Conservation (phyloP, 2,888 invertebrate species). For the Temnothorax ravouxi region DNA sequence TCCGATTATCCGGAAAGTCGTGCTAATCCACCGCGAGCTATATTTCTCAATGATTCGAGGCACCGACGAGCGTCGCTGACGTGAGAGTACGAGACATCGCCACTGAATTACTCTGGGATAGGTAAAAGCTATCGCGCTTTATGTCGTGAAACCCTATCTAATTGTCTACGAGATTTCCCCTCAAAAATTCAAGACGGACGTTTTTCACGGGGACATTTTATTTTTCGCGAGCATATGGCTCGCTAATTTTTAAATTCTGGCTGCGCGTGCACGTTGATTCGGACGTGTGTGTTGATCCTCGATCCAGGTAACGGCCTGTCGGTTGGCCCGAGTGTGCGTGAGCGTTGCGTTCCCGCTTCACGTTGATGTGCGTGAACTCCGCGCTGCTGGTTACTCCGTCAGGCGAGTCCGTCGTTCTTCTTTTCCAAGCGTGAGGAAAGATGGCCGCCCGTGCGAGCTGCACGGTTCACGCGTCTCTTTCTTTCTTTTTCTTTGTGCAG, state of each 20-base stretch:
- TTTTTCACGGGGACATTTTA: background rate
- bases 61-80: background rate
- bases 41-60: slow-evolving; percentile 4
- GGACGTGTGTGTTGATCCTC: slow-evolving; percentile 11
- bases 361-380: slow-evolving; percentile 12
- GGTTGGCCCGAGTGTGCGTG: background rate
- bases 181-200: background rate
- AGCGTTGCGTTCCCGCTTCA: background rate
- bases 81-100: background rate
- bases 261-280: background rate
- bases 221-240: background rate
- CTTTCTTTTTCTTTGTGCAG: slow-evolving; percentile 14
- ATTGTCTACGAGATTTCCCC: background rate
- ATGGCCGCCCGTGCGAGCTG: slow-evolving; percentile 33
- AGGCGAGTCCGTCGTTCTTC: slow-evolving; percentile 42
- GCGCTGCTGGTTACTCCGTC: slow-evolving; percentile 10
- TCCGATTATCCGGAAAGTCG: background rate
- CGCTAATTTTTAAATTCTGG: background rate
- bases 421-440: slow-evolving; percentile 46
- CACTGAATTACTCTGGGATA: background rate
- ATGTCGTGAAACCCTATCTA: background rate
- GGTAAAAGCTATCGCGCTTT: background rate
- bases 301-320: slow-evolving; percentile 24
- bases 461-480: slow-evolving; percentile 10
- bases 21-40: background rate